phyloP scores from a whole-genome alignment of 2,888 invertebrate genomes.

The Leptinotarsa haldemani region DNA sequence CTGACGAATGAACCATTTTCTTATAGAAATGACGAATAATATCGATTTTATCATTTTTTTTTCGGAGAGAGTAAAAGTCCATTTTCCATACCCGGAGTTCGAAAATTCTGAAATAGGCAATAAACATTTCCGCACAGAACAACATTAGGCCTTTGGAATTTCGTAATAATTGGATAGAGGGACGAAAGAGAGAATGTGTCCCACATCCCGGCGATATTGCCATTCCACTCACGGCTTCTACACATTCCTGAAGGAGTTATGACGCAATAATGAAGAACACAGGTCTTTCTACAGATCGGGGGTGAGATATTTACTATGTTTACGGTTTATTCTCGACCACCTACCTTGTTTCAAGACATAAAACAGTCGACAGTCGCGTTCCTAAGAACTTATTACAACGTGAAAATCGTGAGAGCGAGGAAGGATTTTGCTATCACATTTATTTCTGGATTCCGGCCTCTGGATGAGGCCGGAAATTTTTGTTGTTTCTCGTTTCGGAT shows the following conservation, averaged over 20 bases:
- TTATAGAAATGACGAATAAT: too few species aligned
- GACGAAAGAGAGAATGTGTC: conserved; percentile 49
- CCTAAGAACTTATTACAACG: conserved; percentile 49
- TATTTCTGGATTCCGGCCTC: conserved; percentile 27
- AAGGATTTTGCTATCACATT: conserved; percentile 39
- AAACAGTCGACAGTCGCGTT: conserved; percentile 53
- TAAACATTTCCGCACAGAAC: conserved; percentile 42
- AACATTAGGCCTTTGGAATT: conserved; percentile 48
- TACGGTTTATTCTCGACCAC: conserved; percentile 57
- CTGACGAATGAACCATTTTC: too few species aligned
- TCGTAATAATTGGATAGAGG: conserved; percentile 54
- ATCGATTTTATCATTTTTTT: too few species aligned
- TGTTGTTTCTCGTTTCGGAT: not conserved
- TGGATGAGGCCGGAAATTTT: not conserved
- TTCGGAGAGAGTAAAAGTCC: not conserved
- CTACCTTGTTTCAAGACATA: conserved; percentile 56
- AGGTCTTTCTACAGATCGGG: conserved; percentile 57
- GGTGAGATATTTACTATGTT: conserved; percentile 54
- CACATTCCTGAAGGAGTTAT: conserved; percentile 63
- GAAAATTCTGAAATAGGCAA: conserved; percentile 30
- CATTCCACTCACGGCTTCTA: conserved; percentile 61
- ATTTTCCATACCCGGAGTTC: not conserved
- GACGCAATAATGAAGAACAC: conserved; percentile 64
- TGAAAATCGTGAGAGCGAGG: conserved; percentile 37
- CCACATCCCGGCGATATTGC: conserved; percentile 54